phyloP scores from a whole-genome alignment of 2,113 vertebrate genomes.

The Heterotis niloticus region DNA sequence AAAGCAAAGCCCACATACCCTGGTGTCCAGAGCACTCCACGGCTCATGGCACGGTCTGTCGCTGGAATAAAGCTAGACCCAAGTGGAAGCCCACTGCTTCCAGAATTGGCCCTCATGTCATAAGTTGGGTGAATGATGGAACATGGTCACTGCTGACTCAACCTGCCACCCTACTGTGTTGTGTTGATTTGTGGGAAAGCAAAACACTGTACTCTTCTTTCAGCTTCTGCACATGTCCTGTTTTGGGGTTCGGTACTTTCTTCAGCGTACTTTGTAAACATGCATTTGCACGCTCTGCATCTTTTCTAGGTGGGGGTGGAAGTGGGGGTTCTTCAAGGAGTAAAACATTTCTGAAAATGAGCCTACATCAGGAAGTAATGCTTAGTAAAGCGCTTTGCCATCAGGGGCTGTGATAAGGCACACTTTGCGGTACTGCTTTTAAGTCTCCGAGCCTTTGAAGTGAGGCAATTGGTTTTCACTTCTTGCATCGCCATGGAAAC shows the following conservation, averaged over 20 bases:
- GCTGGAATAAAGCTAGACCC: no score
- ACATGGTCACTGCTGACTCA: no score
- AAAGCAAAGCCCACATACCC: background rate
- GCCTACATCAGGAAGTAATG: constrained; percentile 32
- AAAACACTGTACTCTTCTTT: background rate
- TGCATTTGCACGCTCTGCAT: constrained; percentile 18
- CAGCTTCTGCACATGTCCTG: background rate
- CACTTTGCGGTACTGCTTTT: constrained; percentile 38
- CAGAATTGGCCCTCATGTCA: no score
- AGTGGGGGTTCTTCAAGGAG: background rate
- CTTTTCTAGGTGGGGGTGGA: background rate
- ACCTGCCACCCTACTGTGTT: background rate
- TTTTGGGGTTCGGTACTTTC: constrained; percentile 1
- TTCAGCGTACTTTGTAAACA: constrained; percentile 14
- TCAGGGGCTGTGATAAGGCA: constrained; percentile 40
- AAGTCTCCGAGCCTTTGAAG: constrained; percentile 46
- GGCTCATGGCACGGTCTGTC: background rate
- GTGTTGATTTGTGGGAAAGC: constrained; percentile 7
- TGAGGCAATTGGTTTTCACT: constrained; percentile 45
- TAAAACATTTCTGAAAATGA: constrained; percentile 35
- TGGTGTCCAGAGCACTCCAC: constrained; percentile 3
- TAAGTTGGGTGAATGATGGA: no score
- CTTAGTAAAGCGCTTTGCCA: constrained; percentile 38
- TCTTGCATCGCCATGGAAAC: constrained; percentile 42
- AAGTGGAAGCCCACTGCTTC: no score